A percentile compares a stretch with the other conserved stretches of the same genome.
Conservation (phyloP, 2,797 vertebrate species). For the Leptodactylus fallax region DNA sequence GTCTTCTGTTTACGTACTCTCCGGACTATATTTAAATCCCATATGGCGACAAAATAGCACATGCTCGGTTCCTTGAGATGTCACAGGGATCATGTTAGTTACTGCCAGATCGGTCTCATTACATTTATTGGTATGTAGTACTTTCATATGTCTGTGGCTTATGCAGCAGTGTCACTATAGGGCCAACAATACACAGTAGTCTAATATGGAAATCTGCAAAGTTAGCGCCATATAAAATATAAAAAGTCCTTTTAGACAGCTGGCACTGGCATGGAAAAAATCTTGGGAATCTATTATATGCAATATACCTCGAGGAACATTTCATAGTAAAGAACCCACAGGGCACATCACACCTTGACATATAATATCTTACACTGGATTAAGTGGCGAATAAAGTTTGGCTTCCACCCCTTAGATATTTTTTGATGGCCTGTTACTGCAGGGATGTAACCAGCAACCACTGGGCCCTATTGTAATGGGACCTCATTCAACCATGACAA, state of each 20-base stretch:
- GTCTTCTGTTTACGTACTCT: slow-evolving; percentile 51
- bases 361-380: background rate
- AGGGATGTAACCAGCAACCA: no score
- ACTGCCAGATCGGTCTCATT: slow-evolving; percentile 30
- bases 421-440: background rate
- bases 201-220: background rate
- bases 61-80: background rate
- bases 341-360: background rate
- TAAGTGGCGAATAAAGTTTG: background rate
- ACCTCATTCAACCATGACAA: no score
- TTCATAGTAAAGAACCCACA: background rate
- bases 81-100: slow-evolving; percentile 8
- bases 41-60: slow-evolving; percentile 46
- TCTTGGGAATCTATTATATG: background rate
- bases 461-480: no score
- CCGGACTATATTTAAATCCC: slow-evolving; percentile 31
- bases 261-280: background rate
- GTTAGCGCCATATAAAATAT: background rate
- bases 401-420: background rate
- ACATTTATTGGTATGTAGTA: slow-evolving; percentile 21
- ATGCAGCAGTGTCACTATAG: background rate
- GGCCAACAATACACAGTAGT: background rate
- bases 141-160: slow-evolving; percentile 16
- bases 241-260: background rate
- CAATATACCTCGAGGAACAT: background rate